Evolutionary conservation across 1,140 invertebrate genomes (phyloP).

Genomic region (Acromyrmex heyeri): DNA sequence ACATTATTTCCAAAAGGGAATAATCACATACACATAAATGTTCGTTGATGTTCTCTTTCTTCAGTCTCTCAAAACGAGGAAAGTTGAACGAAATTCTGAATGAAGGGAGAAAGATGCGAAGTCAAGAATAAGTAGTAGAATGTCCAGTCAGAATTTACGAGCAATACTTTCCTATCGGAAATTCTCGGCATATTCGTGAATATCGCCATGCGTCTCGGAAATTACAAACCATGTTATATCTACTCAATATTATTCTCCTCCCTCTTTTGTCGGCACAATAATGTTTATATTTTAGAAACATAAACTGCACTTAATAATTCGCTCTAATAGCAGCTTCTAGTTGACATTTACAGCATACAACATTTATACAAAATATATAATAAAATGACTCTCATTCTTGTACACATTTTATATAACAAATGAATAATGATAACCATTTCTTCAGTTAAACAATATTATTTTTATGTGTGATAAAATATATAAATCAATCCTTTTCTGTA

Average conservation of each 20-base stretch:
- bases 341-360: not conserved
- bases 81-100: conserved; percentile 54
- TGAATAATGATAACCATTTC: too few species aligned
- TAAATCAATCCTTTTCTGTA: too few species aligned
- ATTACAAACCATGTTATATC: conserved; percentile 28
- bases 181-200: conserved; percentile 54
- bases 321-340: not conserved
- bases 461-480: too few species aligned
- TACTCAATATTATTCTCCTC: conserved; percentile 14
- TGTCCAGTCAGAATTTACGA: conserved; percentile 51
- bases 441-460: too few species aligned
- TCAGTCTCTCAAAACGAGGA: conserved; percentile 36
- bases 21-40: not conserved
- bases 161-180: conserved; percentile 53
- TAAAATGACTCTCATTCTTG: too few species aligned
- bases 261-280: not conserved
- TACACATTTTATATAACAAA: too few species aligned
- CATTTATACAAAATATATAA: not conserved
- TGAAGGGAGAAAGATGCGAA: conserved; percentile 27
- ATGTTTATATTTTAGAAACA: not conserved
- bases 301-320: not conserved
- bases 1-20: conserved; percentile 1
- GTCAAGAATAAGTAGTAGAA: conserved; percentile 42
- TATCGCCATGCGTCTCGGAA: conserved; percentile 8
- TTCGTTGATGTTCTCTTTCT: conserved; percentile 30